Evolutionary conservation across 2,888 invertebrate species (phyloP), one percentile per base, ranked within the genome.

Genomic region (Drosophila picticornis): DNA sequence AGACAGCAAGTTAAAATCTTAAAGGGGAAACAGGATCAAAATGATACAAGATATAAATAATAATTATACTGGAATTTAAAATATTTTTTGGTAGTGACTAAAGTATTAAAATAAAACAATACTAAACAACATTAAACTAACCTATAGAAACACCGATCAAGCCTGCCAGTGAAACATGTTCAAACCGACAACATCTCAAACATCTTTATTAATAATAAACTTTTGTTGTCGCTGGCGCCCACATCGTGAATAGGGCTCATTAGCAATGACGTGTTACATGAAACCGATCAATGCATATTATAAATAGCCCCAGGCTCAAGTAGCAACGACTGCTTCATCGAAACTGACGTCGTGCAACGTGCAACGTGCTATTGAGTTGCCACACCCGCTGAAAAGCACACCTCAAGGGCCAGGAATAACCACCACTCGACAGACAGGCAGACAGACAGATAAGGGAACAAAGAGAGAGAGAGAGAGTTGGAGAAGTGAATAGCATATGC

Each of bases 381-480:
- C 38, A 34, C 56, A 60, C 38, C 46, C 70, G 38, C 57, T 65
- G 67, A 52, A 62, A 75, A 64, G 66, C 71, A 84, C 85, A 85
- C 90, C 84, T 88, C 68, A 72, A 90, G 88, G 79, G 63, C 55
- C 56, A 73, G 75, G 81, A 78, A 81, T 65, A 79, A 72, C 84
- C 72, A 71, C 71, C 75, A 73, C 76, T 84, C 74, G 72, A 89
- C 52, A 31, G 73, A 43, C 50, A 46, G 53, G 7, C 53, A 53
- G 48, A 73, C 34, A 38, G 38, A 60, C n/a, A 40, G 56, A 43
- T 25, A 22, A 22, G 68, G 56, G 22, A 16, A 9, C 46, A 46
- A 46, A 31, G 48, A 51, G 56, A 25, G 59, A 43, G 48, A 27
- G 59, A 64, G 25, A 57, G 63, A 51, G 32, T 48, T 25, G 48